Evolutionary conservation across 2,888 invertebrate species (phyloP).

Genomic region (Pyrrhosoma nymphula): DNA sequence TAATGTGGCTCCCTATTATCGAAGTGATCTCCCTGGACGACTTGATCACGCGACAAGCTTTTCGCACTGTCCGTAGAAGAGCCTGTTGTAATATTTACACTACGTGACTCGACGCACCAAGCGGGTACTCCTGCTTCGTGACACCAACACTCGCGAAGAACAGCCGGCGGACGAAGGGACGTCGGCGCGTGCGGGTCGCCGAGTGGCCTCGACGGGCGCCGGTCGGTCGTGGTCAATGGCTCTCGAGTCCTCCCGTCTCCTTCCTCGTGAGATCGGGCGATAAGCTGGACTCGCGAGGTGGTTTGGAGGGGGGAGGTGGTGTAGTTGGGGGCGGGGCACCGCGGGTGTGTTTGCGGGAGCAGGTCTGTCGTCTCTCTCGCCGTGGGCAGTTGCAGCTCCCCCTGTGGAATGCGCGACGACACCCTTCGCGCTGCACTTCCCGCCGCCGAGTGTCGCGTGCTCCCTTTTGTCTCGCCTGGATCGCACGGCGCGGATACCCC

Average conservation of each 20-base stretch:
- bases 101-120: not conserved
- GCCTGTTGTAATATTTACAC: not conserved
- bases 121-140: not conserved
- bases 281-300: not conserved
- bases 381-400: not conserved
- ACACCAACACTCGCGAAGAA: not conserved
- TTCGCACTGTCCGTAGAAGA: not conserved
- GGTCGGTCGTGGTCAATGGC: not conserved
- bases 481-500: not conserved
- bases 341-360: not conserved
- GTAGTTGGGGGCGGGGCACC: not conserved
- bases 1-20: not conserved
- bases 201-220: too few species aligned
- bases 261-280: not conserved
- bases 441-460: constrained; percentile 71
- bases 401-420: not conserved
- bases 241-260: not conserved
- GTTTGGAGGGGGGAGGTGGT: not conserved
- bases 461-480: constrained; percentile 70
- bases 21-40: not conserved
- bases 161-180: not conserved
- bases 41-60: not conserved
- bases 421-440: constrained; percentile 70
- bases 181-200: too few species aligned
- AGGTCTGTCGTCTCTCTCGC: not conserved